Evolutionary conservation across 2,888 invertebrate genomes (phyloP), one percentile per base, ranked within the genome.

Genomic region (Polymixis lichenea): DNA sequence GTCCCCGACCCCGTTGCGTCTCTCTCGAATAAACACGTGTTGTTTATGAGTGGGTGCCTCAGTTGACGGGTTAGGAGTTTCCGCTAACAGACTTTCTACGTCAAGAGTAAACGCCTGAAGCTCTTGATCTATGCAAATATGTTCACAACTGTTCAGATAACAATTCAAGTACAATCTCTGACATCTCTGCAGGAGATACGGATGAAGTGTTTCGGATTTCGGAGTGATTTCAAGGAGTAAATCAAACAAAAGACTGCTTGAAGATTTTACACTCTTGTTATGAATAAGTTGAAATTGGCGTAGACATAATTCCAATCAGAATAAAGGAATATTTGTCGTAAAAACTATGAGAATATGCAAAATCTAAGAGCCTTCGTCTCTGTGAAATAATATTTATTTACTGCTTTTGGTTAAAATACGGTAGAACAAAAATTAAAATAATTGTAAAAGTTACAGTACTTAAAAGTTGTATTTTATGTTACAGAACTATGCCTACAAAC

Each of bases 121-220:
- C 53, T 82, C 61, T 61, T 73, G 85, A 72, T 84, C 53, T 72
- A 83, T 85, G 72, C 68, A 86, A 86, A 84, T 86, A 76, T 75
- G 70, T 86, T 86, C 70, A 75, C 75, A 85, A 80, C 67, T 75
- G 86, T 85, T 83, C 74, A 75, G 80, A 86, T 77, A 73, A 82
- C 55, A 66, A 61, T 72, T 73, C 58, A 77, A 77, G 75, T 49
- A 77, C 72, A 85, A 77, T 70, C 56, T 32, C 38, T 67, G 82
- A 58, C 72, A 81, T 82, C 82, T 70, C 85, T 15, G 60, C 70
- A 49, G 82, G 86, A 84, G 60, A 53, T 49, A 60, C 13, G 58
- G 53, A 46, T 64, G n/a, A 70, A 76, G 72, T 66, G 66, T 60
- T 84, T 71, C 62, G 3, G 66, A 67, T 32, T 66, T 69, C 32